A percentile compares a stretch with the other conserved stretches of the same genome.
These are phyloP conservation scores for Notospermus geniculatus DNA, from an alignment of 1,140 invertebrate species.

Conservation along the genomic window DNA sequence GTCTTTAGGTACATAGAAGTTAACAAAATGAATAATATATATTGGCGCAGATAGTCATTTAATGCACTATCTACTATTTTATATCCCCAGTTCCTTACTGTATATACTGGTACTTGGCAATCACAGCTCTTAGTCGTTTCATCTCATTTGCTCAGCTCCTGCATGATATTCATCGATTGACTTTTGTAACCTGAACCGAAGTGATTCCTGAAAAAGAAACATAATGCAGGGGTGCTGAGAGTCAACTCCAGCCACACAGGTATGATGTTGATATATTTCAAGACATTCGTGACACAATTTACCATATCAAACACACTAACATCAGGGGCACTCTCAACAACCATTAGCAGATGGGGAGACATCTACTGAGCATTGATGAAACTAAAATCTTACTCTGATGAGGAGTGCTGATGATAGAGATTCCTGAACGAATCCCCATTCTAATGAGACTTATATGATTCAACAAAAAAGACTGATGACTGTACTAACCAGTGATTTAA, in stretches of 20 bases:
- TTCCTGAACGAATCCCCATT: no score
- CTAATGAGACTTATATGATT: no score
- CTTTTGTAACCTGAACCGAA: slow-evolving; percentile 53
- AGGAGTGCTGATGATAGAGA: not conserved
- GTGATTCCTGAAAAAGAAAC: slow-evolving; percentile 53
- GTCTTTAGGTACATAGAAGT: no score
- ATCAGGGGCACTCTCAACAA: not conserved
- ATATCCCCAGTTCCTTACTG: no score
- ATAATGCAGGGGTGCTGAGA: slow-evolving; percentile 8
- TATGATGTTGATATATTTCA: not conserved
- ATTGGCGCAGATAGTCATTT: no score
- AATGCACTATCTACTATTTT: no score
- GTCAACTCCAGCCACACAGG: not conserved
- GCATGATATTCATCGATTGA: slow-evolving; percentile 46
- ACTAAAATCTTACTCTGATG: not conserved
- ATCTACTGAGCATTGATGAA: not conserved
- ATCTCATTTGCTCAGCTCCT: slow-evolving; percentile 9
- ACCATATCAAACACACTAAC: not conserved
- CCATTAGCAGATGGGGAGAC: not conserved
- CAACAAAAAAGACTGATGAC: not conserved
- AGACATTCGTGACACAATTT: not conserved
- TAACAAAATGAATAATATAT: no score
- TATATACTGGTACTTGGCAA: no score
- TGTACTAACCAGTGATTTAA: slow-evolving; percentile 67
- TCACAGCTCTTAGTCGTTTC: no score